These are phyloP conservation scores for Hypomecis atomaria DNA, from an alignment of 2,888 invertebrate species.

Conservation along the genomic window DNA sequence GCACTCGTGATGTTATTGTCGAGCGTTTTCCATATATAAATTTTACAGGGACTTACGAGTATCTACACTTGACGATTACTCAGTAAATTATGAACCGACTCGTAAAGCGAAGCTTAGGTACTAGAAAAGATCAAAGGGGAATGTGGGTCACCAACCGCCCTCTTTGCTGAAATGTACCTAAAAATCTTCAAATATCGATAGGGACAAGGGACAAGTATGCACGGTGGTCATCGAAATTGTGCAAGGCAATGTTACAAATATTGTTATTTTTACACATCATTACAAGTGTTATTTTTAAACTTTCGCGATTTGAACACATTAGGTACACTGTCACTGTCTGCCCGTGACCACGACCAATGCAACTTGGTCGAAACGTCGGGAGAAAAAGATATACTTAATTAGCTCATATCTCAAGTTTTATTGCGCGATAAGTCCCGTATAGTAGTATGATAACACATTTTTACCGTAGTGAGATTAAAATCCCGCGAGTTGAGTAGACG, in stretches of 20 bases:
- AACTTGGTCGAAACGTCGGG: too few relatives aligned
- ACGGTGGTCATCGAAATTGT: background rate
- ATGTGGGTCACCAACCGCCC: constrained; percentile 1
- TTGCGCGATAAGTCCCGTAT: too few relatives aligned
- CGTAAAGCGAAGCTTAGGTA: background rate
- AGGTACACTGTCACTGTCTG: too few relatives aligned
- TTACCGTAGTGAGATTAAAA: background rate
- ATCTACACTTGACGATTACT: background rate
- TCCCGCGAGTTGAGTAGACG: too few relatives aligned
- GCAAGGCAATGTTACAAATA: background rate
- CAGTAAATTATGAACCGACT: background rate
- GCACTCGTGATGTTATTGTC: too few relatives aligned
- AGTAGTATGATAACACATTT: too few relatives aligned
- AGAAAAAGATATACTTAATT: too few relatives aligned
- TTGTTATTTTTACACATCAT: background rate
- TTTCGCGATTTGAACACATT: too few relatives aligned
- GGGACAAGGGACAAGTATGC: constrained; percentile 5
- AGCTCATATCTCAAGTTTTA: too few relatives aligned
- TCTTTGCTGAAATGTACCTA: background rate
- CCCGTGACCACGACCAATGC: too few relatives aligned
- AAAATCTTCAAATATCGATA: constrained; percentile 2
- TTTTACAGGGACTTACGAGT: background rate
- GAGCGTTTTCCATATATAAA: too few relatives aligned
- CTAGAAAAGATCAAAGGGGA: constrained; percentile 2
- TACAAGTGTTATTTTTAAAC: too few relatives aligned